Base-by-base conservation (phyloP, 1,140 invertebrate species). In the Caerostris extrusa region DNA sequence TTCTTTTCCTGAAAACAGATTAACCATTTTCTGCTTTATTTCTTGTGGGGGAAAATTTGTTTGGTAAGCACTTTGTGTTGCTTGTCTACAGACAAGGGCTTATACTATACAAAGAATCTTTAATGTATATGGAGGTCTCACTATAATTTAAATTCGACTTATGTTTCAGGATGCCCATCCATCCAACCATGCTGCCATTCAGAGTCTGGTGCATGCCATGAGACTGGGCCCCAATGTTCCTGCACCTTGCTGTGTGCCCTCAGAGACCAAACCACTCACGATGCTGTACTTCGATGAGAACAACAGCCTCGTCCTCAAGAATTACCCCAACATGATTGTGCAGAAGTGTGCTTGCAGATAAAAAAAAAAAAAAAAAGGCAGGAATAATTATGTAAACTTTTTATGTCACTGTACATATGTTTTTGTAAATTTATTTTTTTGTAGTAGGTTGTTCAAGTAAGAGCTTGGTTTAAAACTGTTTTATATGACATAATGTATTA, bases 311-410 rank as follows among this genome's bases (percentile, higher is more conserved):
- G 98, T 98, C 94, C 96, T 99, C 58, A 98, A 98, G 95, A 98
- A 98, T 96, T 99, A 98, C 96, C 98, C 98, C 95, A 98, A 99
- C 96, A 99, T 99, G 98, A 98, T 98, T 69, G 98, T 99, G 7
- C 98, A 99, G 96, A 98, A 98, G 95, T 99, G 98, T 96, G 98
- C 98, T 34, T 99, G 98, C 95, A 98, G 98, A 96, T 98, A 85
- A 95, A 90, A 2, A 3, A 3, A 95, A 90, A 2, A 3, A 3
- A 6, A 12, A 53, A 53, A 82, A 53, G 57, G n/a, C 12, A 67
- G 3, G 64, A 10, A 34, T 34, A 34, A 34, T 12, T 77, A 12
- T 34, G 34, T 77, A 10, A 50, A 77, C 61, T 64, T 64, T 64
- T 17, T 64, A 12, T 50, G 14, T 77, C 71, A 77, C 53, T 77